Base-by-base conservation (phyloP, 1,140 invertebrate genomes). In the Atta texana region DNA sequence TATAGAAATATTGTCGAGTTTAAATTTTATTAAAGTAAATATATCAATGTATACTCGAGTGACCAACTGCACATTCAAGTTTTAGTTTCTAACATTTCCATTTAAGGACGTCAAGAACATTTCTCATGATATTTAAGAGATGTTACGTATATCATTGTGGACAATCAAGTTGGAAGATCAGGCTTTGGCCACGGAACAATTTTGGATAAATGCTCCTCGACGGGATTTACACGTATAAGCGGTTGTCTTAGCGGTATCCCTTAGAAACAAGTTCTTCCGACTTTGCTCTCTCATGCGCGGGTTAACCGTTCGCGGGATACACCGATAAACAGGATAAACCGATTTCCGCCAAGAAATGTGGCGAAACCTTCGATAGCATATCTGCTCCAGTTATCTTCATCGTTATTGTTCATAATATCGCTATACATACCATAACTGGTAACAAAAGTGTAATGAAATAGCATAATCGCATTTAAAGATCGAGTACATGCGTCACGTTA, bases 171-270 rank as follows among this genome's bases (percentile, higher is more conserved):
- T 31, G n/a, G 85, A 90, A 61, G 85, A 90, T 90, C 59, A 55
- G 10, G 34, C 75, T 76, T 71, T 39, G 53, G 78, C 89, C 88
- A 51, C 88, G 85, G 69, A 85, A 80, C 75, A 90, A 90, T 90
- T 89, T 90, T 71, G 75, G 80, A 66, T 76, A 74, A 88, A 87
- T 82, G 88, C 80, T 39, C 51, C 76, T 81, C 21, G 49, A 81
- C 55, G 59, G 74, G 49, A 61, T 87, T 81, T 69, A 66, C 89
- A 87, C 44, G 88, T 68, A 69, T 80, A 57, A 71, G 55, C 63
- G 88, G 68, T 81, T 74, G 86, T 51, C 88, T 90, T 90, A 74
- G 88, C 31, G 85, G 72, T 85, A 74, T 77, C 74, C 85, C 85
- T 87, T 84, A 55, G 88, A 85, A 80, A 57, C 85, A 31, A 85